Percentiles rank a stretch among this genome's conserved stretches.
These are phyloP conservation scores for Riptortus pedestris DNA, from an alignment of 1,140 invertebrate genomes.

Conservation along the genomic window DNA sequence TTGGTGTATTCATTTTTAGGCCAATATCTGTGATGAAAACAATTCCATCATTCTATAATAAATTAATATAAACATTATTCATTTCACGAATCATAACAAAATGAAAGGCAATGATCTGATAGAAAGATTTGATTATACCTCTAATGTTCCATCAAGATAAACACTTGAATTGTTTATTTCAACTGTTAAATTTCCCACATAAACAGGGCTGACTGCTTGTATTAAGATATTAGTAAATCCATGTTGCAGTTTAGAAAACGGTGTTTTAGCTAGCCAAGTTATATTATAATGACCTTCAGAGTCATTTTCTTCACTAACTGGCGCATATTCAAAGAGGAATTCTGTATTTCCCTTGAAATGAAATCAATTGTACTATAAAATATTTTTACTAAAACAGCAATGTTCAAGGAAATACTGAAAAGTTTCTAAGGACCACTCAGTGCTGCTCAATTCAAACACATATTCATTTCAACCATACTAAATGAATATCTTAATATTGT, in stretches of 20 bases:
- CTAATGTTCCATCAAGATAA: slow-evolving; percentile 39
- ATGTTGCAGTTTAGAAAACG: slow-evolving; percentile 40
- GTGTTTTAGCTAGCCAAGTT: slow-evolving; percentile 43
- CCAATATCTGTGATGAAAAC: slow-evolving; percentile 48
- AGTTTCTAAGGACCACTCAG: too few relatives aligned
- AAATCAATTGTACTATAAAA: neutral
- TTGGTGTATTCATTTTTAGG: slow-evolving; percentile 46
- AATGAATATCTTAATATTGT: neutral
- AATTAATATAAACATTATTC: too few relatives aligned
- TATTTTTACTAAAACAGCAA: neutral
- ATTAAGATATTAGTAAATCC: slow-evolving; percentile 40
- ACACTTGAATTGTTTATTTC: slow-evolving; percentile 39
- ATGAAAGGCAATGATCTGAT: too few relatives aligned
- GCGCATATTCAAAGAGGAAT: slow-evolving; percentile 41
- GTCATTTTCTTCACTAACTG: slow-evolving; percentile 33
- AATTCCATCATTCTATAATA: slow-evolving; percentile 44
- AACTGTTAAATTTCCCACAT: slow-evolving; percentile 40
- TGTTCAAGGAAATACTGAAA: too few relatives aligned
- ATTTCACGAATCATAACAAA: too few relatives aligned
- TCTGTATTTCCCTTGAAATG: slow-evolving; percentile 37
- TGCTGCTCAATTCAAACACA: too few relatives aligned
- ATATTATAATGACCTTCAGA: slow-evolving; percentile 38
- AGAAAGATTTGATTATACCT: too few relatives aligned
- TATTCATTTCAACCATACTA: neutral
- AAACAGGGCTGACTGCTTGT: slow-evolving; percentile 44